Conservation (phyloP, 92 coral and sea anemone species). For the Palythoa grandiflora region DNA sequence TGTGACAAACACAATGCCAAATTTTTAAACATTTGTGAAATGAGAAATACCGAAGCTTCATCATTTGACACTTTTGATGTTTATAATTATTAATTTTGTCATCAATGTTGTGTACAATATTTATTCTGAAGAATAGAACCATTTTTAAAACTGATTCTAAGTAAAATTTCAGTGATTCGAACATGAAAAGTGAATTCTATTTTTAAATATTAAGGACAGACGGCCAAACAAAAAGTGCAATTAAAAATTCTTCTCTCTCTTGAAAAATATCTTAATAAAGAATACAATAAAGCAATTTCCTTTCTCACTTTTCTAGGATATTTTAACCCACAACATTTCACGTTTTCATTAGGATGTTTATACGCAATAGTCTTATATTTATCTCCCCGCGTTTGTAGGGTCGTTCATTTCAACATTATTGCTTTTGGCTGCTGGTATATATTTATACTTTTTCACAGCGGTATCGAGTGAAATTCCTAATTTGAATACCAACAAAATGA, state of each 20-base stretch:
- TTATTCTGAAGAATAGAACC: too few species aligned
- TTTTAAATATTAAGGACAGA: too few species aligned
- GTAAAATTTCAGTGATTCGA: too few species aligned
- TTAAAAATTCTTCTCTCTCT: conserved; percentile 6
- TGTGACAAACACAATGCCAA: too few species aligned
- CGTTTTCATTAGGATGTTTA: conserved; percentile 6
- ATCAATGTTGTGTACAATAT: too few species aligned
- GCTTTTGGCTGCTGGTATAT: not conserved
- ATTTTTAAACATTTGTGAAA: too few species aligned
- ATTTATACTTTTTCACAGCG: not conserved
- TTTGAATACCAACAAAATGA: not conserved
- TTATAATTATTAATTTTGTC: too few species aligned
- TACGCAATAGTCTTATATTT: not conserved
- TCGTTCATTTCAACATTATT: conserved; percentile 11
- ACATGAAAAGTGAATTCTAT: too few species aligned
- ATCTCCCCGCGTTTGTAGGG: not conserved
- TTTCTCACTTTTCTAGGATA: not conserved
- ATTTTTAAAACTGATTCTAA: too few species aligned
- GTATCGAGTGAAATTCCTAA: not conserved
- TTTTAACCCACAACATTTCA: not conserved
- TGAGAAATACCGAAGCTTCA: too few species aligned
- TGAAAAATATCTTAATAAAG: not conserved
- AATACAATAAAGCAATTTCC: not conserved
- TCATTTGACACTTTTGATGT: too few species aligned
- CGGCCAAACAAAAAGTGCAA: not conserved